Conservation (phyloP, 1,140 invertebrate species). For the Leptinotarsa defecta region DNA sequence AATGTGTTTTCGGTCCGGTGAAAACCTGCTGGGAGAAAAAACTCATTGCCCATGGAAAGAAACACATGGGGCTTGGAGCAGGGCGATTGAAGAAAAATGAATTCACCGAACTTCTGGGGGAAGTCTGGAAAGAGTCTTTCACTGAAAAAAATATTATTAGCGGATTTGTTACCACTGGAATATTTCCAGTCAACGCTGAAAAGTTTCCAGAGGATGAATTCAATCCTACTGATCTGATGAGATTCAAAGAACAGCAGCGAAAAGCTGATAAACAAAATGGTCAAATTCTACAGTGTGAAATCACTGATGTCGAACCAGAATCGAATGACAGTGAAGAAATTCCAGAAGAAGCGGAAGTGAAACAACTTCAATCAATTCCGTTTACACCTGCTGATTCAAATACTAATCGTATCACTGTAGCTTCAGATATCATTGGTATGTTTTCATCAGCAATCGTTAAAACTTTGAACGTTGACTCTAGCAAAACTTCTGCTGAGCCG, state of each 20-base stretch:
- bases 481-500: slow-evolving; percentile 3
- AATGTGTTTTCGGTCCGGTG: slow-evolving; percentile 41
- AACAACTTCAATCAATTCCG: not conserved
- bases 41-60: slow-evolving; percentile 30
- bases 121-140: slow-evolving; percentile 24
- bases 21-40: slow-evolving; percentile 49
- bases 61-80: slow-evolving; percentile 27
- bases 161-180: slow-evolving; percentile 31
- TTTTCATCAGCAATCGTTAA: slow-evolving; percentile 14
- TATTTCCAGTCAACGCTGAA: slow-evolving; percentile 30
- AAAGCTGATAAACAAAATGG: not conserved
- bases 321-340: not conserved
- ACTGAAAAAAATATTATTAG: slow-evolving; percentile 27
- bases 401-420: slow-evolving; percentile 8
- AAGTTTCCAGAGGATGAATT: slow-evolving; percentile 30
- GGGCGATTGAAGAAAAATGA: slow-evolving; percentile 38
- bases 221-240: slow-evolving; percentile 16
- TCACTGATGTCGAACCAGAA: slow-evolving; percentile 12
- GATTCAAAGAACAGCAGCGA: slow-evolving; percentile 5
- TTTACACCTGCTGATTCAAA: slow-evolving; percentile 1
- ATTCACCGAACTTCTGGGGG: slow-evolving; percentile 41
- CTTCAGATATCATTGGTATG: slow-evolving; percentile 10
- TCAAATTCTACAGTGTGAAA: slow-evolving; percentile 6
- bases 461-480: slow-evolving; percentile 6
- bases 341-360: not conserved